Conservation (phyloP, 2,888 invertebrate genomes). For the Drosophila prolongata region DNA sequence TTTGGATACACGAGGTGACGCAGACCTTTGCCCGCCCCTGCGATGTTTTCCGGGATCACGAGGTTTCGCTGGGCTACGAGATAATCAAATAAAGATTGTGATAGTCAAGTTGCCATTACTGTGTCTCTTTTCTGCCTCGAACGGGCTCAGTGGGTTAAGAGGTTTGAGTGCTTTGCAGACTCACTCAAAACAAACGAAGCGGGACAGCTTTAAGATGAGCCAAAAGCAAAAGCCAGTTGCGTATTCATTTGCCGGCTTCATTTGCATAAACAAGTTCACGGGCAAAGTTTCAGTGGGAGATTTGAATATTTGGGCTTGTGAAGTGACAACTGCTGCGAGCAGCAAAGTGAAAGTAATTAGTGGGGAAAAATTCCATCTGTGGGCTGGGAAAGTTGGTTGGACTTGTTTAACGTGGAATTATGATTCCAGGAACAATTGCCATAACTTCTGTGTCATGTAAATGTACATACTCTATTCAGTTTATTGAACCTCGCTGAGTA, state of each 20-base stretch:
- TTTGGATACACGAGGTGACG: slow-evolving; percentile 94
- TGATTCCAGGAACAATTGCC: slow-evolving; percentile 24
- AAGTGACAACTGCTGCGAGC: slow-evolving; percentile 40
- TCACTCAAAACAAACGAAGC: slow-evolving; percentile 37
- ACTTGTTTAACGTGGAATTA: neutral
- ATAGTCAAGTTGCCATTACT: slow-evolving; percentile 20
- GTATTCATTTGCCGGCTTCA: slow-evolving; percentile 56
- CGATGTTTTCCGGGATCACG: slow-evolving; percentile 74
- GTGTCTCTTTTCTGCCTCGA: slow-evolving; percentile 2
- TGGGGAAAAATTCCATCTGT: slow-evolving; percentile 15
- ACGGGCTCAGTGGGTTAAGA: slow-evolving; percentile 56
- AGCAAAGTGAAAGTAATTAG: slow-evolving; percentile 68
- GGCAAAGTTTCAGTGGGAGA: slow-evolving; percentile 61
- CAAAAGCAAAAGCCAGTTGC: slow-evolving; percentile 29
- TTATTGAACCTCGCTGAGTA: slow-evolving; percentile 47
- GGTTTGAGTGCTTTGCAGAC: slow-evolving; percentile 15
- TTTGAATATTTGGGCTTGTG: slow-evolving; percentile 56
- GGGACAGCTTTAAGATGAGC: slow-evolving; percentile 5
- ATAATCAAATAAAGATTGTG: slow-evolving; percentile 68
- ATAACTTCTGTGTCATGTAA: slow-evolving; percentile 16
- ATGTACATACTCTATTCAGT: slow-evolving; percentile 21
- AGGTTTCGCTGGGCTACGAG: slow-evolving; percentile 70
- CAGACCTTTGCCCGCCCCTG: slow-evolving; percentile 90
- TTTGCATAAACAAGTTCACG: slow-evolving; percentile 75
- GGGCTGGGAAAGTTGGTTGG: neutral